These are phyloP conservation scores for Triplophysa rosa DNA, from an alignment of 2,113 vertebrate genomes.

Conservation along the genomic window DNA sequence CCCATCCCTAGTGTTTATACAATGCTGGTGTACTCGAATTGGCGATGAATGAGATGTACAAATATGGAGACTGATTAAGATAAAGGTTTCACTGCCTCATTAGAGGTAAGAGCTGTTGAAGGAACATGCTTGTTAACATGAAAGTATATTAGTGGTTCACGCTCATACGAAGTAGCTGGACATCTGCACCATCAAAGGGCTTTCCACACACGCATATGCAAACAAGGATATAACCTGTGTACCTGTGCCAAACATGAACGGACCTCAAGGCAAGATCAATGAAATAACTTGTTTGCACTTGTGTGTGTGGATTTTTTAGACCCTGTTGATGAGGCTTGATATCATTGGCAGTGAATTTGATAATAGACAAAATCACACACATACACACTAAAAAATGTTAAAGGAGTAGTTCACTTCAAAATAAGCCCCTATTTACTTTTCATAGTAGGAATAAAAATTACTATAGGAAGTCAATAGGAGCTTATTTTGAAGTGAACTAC, in stretches of 20 bases:
- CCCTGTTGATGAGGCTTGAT: neutral
- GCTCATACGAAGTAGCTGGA: constrained; percentile 47
- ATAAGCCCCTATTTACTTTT: no score
- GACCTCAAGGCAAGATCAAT: constrained; percentile 44
- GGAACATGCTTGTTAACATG: constrained; percentile 53
- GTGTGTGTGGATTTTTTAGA: constrained; percentile 10
- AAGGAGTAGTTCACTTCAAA: no score
- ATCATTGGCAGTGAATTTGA: neutral
- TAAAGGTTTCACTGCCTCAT: constrained; percentile 38
- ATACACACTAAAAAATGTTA: no score
- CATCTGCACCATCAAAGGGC: constrained; percentile 55
- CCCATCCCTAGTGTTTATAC: neutral
- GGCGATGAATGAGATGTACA: neutral
- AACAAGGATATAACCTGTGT: constrained; percentile 43
- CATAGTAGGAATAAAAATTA: no score
- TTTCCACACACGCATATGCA: constrained; percentile 22
- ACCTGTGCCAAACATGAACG: constrained; percentile 51
- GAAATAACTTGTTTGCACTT: constrained; percentile 42
- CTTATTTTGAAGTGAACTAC: no score
- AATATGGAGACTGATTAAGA: constrained; percentile 17
- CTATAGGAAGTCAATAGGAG: no score
- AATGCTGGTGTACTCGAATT: neutral
- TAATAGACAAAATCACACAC: neutral
- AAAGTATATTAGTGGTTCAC: constrained; percentile 52
- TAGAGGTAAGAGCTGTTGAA: constrained; percentile 40